A percentile compares a stretch with the other conserved stretches of the same genome.
Conservation (phyloP, 2,113 vertebrate genomes). For the Maylandia zebra region DNA sequence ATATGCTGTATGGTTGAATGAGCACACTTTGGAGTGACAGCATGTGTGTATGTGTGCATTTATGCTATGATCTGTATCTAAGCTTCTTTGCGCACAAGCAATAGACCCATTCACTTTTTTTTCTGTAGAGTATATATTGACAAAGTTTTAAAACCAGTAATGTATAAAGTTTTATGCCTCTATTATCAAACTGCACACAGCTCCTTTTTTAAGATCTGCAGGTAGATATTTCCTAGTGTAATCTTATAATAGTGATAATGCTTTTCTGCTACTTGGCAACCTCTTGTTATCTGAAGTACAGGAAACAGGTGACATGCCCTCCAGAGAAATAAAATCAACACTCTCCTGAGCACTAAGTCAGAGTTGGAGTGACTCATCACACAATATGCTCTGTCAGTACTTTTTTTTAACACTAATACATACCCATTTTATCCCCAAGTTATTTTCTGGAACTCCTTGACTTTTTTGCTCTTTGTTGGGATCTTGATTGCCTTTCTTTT, state of each 20-base stretch:
- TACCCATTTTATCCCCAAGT: slow-evolving; percentile 20
- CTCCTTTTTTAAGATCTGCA: not conserved
- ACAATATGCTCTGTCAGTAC: slow-evolving; percentile 6
- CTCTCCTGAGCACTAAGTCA: not conserved
- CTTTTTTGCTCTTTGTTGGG: not conserved
- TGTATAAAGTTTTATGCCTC: not conserved
- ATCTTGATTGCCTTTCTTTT: not conserved
- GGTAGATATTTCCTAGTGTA: not conserved
- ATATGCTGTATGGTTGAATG: slow-evolving; percentile 54
- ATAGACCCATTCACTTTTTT: not conserved
- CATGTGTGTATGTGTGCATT: not conserved
- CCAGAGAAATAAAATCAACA: not conserved
- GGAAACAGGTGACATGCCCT: not conserved
- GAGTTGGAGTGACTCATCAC: slow-evolving; percentile 17
- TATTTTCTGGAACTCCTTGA: not conserved
- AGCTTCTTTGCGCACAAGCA: not conserved
- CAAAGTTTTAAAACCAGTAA: not conserved
- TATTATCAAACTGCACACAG: not conserved
- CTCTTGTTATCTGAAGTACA: slow-evolving; percentile 19
- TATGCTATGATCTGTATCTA: not conserved
- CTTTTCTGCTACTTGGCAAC: not conserved
- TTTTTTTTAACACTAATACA: slow-evolving; percentile 17
- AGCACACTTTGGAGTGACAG: not conserved
- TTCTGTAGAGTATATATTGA: not conserved
- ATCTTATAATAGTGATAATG: not conserved